Evolutionary conservation across 1,140 invertebrate genomes (phyloP).

Genomic region (Harlomillsia oculata): DNA sequence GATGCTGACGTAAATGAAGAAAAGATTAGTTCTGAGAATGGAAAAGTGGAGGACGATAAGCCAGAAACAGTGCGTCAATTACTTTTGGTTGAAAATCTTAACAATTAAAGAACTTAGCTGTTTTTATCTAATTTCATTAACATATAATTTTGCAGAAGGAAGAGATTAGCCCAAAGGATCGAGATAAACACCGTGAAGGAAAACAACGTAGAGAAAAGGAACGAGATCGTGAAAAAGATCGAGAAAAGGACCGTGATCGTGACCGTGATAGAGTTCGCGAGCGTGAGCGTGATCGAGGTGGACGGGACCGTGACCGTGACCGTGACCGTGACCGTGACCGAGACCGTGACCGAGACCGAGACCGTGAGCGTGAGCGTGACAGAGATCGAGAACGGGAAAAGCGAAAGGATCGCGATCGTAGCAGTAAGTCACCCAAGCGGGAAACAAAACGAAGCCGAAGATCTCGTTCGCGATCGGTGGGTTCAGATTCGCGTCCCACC

Average conservation of each 20-base stretch:
- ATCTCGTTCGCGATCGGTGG: too few relatives aligned
- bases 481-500: neutral
- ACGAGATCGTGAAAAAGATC: constrained; percentile 31
- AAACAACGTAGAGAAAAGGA: constrained; percentile 34
- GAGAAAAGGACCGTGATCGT: constrained; percentile 28
- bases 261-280: constrained; percentile 13
- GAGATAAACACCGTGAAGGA: constrained; percentile 41
- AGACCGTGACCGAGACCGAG: too few relatives aligned
- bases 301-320: too few relatives aligned
- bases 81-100: too few relatives aligned
- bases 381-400: constrained; percentile 24
- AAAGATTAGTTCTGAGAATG: constrained; percentile 13
- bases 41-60: constrained; percentile 4
- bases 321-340: too few relatives aligned
- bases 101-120: too few relatives aligned
- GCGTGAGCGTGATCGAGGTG: constrained; percentile 6
- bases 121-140: too few relatives aligned
- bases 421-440: constrained; percentile 20
- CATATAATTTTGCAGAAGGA: too few relatives aligned
- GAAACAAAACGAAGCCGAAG: constrained; percentile 12
- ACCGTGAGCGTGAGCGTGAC: constrained; percentile 21
- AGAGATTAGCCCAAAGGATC: constrained; percentile 38
- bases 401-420: constrained; percentile 10
- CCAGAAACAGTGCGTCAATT: constrained; percentile 19
- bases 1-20: too few relatives aligned